Base-by-base conservation (phyloP, 2,797 vertebrate species). In the Enteromius thamalakanensis region DNA sequence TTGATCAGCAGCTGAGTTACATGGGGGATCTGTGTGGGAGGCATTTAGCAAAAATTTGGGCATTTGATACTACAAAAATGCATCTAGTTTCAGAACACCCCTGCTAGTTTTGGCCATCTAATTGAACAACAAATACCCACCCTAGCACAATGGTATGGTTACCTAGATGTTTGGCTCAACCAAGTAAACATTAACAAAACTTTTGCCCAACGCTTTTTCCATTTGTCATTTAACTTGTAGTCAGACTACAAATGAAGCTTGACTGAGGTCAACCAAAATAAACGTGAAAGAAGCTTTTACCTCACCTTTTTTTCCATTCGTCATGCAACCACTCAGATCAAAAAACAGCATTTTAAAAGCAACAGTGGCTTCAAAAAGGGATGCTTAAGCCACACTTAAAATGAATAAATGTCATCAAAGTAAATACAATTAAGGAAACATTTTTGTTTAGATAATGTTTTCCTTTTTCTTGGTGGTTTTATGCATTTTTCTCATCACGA, bases 201-300 rank as follows among this genome's bases (percentile, higher is more conserved):
- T 51, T 65, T 64, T 74, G 42, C 55, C 55, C 29, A 47, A 60
- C 23, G 0, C 26, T 77, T 79, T 79, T 79, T 51, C 80, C 80
- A 82, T 82, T 82, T 82, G 60, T 65, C 80, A 67, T 53, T 64
- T 51, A 55, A 67, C 60, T 81, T 42, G 32, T 65, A 42, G 80
- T 74, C 58, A 74, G 42, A 53, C 60, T 67, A 67, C 62, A 82
- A 68, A 76, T 68, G 34, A 76, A 76, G 71, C 81, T 68, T 76
- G 62, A 75, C 71, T 67, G 71, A 75, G 47, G 71, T 53, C 80
- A 82, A 82, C 71, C 58, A 75, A 65, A 82, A 76, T 76, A 82
- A 81, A 81, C 15, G 4, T 42, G 55, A 32, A 60, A 34, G 51
- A 42, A 34, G 53, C 67, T 62, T 71, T 72, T 72, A 62, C 68